Evolutionary conservation across 2,113 vertebrate genomes (phyloP).

Genomic region (Anthoscopus minutus): DNA sequence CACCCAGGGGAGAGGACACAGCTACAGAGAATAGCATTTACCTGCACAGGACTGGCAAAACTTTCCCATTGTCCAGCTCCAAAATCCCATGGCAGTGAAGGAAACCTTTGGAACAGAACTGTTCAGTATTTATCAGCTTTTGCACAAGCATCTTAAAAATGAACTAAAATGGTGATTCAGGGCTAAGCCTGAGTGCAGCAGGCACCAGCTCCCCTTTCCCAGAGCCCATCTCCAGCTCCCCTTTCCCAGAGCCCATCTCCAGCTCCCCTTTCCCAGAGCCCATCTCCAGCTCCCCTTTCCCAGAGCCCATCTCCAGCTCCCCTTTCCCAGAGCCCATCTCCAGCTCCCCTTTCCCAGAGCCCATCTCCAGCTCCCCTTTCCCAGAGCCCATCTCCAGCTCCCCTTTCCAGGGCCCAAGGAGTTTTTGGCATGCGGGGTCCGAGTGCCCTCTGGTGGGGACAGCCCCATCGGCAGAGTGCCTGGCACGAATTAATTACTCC

Average conservation of each 20-base stretch:
- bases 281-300: neutral
- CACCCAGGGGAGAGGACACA: rapidly evolving
- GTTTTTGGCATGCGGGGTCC: neutral
- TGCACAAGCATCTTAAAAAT: neutral
- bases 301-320: neutral
- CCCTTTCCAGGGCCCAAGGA: neutral
- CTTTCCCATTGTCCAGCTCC: neutral
- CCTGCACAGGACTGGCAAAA: neutral
- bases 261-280: neutral
- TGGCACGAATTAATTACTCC: neutral
- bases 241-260: neutral
- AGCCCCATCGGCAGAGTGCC: neutral
- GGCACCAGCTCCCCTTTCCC: rapidly evolving
- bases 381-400: neutral
- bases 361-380: neutral
- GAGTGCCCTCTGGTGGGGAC: conserved; percentile 44
- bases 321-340: neutral
- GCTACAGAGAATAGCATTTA: neutral
- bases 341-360: neutral
- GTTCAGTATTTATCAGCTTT: neutral
- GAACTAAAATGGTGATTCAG: neutral
- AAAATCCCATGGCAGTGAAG: neutral
- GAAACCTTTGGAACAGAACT: neutral
- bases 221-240: neutral
- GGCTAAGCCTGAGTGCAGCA: neutral